Conservation (phyloP, 1,140 invertebrate species). For the Aethina tumida region DNA sequence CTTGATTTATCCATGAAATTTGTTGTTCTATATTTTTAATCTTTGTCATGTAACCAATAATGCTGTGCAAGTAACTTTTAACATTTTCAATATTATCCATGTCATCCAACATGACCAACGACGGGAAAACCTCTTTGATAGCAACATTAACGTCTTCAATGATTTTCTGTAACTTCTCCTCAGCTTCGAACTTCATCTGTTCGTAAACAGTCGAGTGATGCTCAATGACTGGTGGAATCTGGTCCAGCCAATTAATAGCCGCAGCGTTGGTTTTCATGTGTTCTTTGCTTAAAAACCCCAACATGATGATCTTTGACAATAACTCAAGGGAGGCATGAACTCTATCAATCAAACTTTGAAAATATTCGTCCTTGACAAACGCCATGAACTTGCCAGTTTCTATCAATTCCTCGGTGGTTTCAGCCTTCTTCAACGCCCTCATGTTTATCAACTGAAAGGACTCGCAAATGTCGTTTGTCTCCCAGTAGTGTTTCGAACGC, state of each 20-base stretch:
- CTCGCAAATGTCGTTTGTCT: constrained; percentile 23
- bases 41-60: constrained; percentile 60
- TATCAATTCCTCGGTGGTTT: constrained; percentile 45
- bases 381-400: constrained; percentile 44
- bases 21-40: constrained; percentile 58
- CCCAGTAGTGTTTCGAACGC: constrained; percentile 20
- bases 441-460: constrained; percentile 22
- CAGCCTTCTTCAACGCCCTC: constrained; percentile 15
- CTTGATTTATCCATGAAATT: constrained; percentile 78
- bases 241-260: constrained; percentile 59
- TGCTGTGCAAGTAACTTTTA: constrained; percentile 52
- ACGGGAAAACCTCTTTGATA: constrained; percentile 60
- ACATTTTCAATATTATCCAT: constrained; percentile 48
- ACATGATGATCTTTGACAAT: constrained; percentile 29
- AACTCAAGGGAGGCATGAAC: constrained; percentile 49
- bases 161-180: constrained; percentile 59
- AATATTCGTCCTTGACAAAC: constrained; percentile 15
- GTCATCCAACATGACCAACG: constrained; percentile 42
- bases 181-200: constrained; percentile 66
- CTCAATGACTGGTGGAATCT: constrained; percentile 60
- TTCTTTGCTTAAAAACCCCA: constrained; percentile 33
- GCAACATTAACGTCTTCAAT: constrained; percentile 54
- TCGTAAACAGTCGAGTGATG: constrained; percentile 61
- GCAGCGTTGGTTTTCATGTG: constrained; percentile 50
- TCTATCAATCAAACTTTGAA: constrained; percentile 42